These are phyloP conservation scores for Ectobius pallidus DNA, from an alignment of 2,888 invertebrate species.

Conservation along the genomic window DNA sequence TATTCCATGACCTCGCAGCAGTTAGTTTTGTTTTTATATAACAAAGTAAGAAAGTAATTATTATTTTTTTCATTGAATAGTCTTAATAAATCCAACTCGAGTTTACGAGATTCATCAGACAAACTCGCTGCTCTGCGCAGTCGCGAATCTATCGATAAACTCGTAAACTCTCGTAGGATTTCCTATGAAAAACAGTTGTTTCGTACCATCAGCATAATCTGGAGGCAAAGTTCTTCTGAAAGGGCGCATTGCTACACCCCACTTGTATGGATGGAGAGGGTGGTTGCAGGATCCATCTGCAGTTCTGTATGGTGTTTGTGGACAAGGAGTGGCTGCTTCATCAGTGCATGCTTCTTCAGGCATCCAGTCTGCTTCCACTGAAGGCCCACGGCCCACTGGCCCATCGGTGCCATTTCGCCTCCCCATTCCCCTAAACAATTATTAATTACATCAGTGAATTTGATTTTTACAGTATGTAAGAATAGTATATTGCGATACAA, in stretches of 20 bases:
- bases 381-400: conserved; percentile 27
- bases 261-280: conserved; percentile 63
- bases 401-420: background rate
- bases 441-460: background rate
- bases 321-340: conserved; percentile 35
- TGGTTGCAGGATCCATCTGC: conserved; percentile 82
- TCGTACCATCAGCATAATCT: conserved; percentile 76
- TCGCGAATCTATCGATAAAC: too few relatives aligned
- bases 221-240: conserved; percentile 76
- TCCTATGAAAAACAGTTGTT: too few relatives aligned
- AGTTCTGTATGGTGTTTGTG: conserved; percentile 61
- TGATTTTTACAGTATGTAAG: background rate
- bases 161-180: too few relatives aligned
- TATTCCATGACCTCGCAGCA: too few relatives aligned
- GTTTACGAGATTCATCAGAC: too few relatives aligned
- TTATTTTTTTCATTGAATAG: too few relatives aligned
- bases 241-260: conserved; percentile 76
- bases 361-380: conserved; percentile 37
- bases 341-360: conserved; percentile 32
- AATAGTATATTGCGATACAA: too few relatives aligned
- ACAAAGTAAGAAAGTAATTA: too few relatives aligned
- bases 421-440: background rate
- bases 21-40: too few relatives aligned
- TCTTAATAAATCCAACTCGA: too few relatives aligned
- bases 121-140: too few relatives aligned